A percentile compares a stretch with the other conserved stretches of the same genome.
These are phyloP conservation scores for Lasioglossum figueresi DNA, from an alignment of 2,888 invertebrate genomes.

Conservation along the genomic window DNA sequence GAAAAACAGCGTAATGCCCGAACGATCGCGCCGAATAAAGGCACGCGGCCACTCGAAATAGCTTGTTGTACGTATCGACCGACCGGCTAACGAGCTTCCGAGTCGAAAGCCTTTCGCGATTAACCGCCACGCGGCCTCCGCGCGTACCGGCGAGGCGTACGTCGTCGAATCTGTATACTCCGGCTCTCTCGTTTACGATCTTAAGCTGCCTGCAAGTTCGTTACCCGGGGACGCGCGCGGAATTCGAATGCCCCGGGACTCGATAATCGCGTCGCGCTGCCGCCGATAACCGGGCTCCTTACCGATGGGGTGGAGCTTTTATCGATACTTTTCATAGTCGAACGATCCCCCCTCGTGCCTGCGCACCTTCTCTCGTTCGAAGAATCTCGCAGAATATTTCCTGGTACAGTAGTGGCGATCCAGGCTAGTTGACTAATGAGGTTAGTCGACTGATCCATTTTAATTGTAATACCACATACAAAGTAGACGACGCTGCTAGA, in stretches of 20 bases:
- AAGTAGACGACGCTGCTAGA: too few relatives aligned
- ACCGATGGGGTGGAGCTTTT: constrained; percentile 4
- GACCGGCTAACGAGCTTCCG: constrained; percentile 43
- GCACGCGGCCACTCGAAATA: constrained; percentile 59
- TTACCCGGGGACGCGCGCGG: constrained; percentile 38
- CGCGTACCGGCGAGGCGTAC: background rate
- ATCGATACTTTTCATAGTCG: background rate
- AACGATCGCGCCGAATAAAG: constrained; percentile 67
- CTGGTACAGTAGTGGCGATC: background rate
- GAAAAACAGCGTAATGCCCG: constrained; percentile 50
- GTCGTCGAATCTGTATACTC: constrained; percentile 40
- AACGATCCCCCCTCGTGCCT: background rate
- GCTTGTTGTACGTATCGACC: constrained; percentile 32
- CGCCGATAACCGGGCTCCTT: constrained; percentile 11
- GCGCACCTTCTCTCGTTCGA: background rate
- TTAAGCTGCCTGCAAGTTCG: constrained; percentile 39
- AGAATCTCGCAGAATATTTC: background rate
- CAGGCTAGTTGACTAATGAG: too few relatives aligned
- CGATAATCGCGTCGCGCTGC: constrained; percentile 28
- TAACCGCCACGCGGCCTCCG: constrained; percentile 18
- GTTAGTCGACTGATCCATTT: too few relatives aligned
- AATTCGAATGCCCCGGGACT: constrained; percentile 22
- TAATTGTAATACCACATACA: too few relatives aligned
- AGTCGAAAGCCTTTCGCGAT: constrained; percentile 39
- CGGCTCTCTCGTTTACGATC: constrained; percentile 42